phyloP scores from a whole-genome alignment of 2,888 invertebrate genomes.

The Alitta virens region DNA sequence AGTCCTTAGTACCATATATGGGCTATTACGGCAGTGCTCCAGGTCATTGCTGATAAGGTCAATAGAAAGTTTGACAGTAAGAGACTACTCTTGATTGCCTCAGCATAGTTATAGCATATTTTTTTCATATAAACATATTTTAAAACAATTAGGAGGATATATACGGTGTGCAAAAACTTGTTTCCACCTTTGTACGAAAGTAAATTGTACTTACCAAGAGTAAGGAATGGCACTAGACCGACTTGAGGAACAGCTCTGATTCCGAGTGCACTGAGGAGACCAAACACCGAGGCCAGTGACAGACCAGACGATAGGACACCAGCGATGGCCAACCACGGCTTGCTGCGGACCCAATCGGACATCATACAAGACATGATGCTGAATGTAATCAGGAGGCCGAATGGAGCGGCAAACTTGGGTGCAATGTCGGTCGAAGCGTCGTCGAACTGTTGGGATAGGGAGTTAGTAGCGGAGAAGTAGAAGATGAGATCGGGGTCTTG shows the following conservation, averaged over 20 bases:
- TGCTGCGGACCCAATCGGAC: conserved; percentile 18
- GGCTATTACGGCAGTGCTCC: too few species aligned
- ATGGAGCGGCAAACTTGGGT: conserved; percentile 16
- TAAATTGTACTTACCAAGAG: conserved; percentile 1
- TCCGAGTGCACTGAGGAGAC: conserved; percentile 13
- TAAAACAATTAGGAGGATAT: too few species aligned
- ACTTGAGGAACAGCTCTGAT: conserved; percentile 9
- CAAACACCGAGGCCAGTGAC: conserved; percentile 14
- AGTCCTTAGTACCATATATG: too few species aligned
- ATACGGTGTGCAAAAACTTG: too few species aligned
- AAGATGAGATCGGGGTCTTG: conserved; percentile 2
- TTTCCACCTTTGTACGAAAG: too few species aligned
- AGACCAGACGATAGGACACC: conserved; percentile 18
- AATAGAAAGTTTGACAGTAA: too few species aligned
- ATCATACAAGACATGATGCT: conserved; percentile 18
- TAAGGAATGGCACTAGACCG: conserved; percentile 15
- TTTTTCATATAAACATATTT: too few species aligned
- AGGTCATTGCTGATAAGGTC: too few species aligned
- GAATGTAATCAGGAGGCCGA: conserved; percentile 18
- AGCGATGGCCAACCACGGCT: conserved; percentile 16
- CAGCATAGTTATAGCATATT: too few species aligned
- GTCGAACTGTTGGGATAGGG: conserved; percentile 12
- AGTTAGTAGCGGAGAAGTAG: conserved; percentile 14
- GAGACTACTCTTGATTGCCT: too few species aligned
- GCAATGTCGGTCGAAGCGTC: conserved; percentile 8